Percentiles rank a stretch among this genome's conserved stretches.
Evolutionary conservation across 2,797 vertebrate species (phyloP).

Genomic region (Onychomys leucogaster): DNA sequence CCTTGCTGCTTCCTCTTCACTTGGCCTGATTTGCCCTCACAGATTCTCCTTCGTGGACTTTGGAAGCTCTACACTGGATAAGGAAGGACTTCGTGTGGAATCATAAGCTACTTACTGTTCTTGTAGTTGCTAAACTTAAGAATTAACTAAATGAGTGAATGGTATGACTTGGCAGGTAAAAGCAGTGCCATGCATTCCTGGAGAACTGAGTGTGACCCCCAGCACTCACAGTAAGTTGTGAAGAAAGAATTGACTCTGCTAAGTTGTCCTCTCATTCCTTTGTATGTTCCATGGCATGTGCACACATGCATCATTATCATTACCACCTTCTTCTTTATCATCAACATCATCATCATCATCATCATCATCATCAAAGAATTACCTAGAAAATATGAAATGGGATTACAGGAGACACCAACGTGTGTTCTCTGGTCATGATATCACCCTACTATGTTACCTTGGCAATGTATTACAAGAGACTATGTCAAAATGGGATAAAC

Average conservation of each 20-base stretch:
- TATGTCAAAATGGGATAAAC: background rate
- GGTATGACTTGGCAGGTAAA: background rate
- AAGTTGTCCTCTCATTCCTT: background rate
- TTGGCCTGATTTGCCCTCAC: background rate
- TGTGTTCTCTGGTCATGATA: background rate
- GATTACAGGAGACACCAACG: background rate
- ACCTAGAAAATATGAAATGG: background rate
- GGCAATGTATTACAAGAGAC: background rate
- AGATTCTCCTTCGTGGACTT: conserved; percentile 13
- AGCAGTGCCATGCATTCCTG: background rate
- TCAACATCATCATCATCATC: background rate
- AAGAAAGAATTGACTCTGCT: background rate
- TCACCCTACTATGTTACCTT: background rate
- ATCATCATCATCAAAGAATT: background rate
- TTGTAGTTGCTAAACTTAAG: background rate
- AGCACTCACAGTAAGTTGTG: background rate
- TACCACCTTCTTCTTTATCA: background rate
- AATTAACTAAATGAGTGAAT: background rate
- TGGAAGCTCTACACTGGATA: background rate
- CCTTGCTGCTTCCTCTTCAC: background rate
- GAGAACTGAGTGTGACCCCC: background rate
- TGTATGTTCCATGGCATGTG: background rate
- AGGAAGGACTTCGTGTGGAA: background rate
- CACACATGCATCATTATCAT: background rate
- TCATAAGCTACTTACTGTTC: background rate